Percentiles rank a stretch among this genome's conserved stretches.
Conservation (phyloP, 2,113 vertebrate species). For the Pygoscelis antarcticus region DNA sequence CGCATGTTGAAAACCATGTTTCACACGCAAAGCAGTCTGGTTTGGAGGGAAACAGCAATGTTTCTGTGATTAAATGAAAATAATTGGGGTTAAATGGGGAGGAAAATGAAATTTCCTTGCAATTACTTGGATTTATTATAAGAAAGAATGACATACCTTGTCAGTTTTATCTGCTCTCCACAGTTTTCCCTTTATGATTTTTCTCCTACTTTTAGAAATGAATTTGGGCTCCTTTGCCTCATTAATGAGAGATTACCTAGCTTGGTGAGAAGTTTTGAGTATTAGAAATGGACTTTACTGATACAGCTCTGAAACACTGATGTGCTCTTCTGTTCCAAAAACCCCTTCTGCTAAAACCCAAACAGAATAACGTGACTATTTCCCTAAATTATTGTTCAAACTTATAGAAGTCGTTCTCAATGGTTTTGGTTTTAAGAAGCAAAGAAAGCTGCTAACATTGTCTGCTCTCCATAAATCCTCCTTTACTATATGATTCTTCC, state of each 20-base stretch:
- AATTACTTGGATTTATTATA: slow-evolving; percentile 42
- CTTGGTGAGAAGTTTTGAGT: not conserved
- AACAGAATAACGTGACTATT: not conserved
- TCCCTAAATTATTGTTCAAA: not conserved
- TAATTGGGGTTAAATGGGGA: slow-evolving; percentile 44
- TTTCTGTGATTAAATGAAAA: slow-evolving; percentile 56
- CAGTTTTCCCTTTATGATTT: not conserved
- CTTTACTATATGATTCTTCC: not conserved
- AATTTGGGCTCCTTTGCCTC: not conserved
- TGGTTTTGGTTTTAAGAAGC: not conserved
- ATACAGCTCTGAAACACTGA: not conserved
- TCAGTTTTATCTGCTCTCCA: slow-evolving; percentile 26
- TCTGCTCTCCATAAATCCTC: not conserved
- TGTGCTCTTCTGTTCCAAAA: not conserved
- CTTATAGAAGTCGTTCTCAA: not conserved
- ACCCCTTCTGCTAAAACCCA: not conserved
- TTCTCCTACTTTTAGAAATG: not conserved
- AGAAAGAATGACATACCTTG: slow-evolving; percentile 6
- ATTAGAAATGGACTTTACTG: not conserved
- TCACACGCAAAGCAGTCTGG: not conserved
- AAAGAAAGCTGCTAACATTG: not conserved
- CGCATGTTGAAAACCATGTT: not conserved
- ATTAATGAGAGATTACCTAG: slow-evolving; percentile 35
- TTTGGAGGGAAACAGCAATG: not conserved
- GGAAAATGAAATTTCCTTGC: slow-evolving; percentile 46